phyloP scores from a whole-genome alignment of 2,797 vertebrate genomes.

The Eupleurogrammus muticus region DNA sequence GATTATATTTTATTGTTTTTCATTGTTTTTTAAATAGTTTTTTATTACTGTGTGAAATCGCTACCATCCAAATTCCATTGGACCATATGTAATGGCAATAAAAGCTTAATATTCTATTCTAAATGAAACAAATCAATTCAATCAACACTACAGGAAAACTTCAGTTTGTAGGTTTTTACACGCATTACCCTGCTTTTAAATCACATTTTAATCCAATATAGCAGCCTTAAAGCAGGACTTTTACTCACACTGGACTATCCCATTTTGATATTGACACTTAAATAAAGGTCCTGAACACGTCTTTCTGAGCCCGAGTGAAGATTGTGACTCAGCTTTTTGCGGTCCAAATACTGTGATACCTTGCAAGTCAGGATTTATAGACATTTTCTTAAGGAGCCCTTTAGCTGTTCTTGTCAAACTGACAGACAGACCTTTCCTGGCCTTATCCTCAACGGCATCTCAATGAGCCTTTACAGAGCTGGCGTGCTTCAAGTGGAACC shows the following conservation, averaged over 20 bases:
- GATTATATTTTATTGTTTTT: no score
- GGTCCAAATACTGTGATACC: conserved; percentile 45
- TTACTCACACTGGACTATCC: background rate
- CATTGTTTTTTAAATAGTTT: no score
- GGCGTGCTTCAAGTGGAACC: conserved; percentile 10
- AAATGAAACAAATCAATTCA: background rate
- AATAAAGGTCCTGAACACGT: conserved; percentile 14
- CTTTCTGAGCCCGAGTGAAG: conserved; percentile 8
- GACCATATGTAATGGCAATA: no score
- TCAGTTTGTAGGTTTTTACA: background rate
- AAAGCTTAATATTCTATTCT: no score
- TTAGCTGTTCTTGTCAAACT: conserved; percentile 60
- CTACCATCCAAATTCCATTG: no score
- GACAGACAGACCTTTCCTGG: conserved; percentile 46
- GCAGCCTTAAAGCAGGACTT: conserved; percentile 3
- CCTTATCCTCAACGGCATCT: conserved; percentile 64
- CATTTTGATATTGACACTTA: background rate
- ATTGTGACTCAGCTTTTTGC: conserved; percentile 18
- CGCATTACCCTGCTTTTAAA: background rate
- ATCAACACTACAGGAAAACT: background rate
- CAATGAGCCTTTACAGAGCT: conserved; percentile 38
- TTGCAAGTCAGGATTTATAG: conserved; percentile 59
- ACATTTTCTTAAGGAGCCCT: conserved; percentile 56
- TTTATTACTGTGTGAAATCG: no score
- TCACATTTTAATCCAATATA: background rate